These are phyloP conservation scores for Linnaemya vulpina DNA, from an alignment of 2,888 invertebrate species.

Conservation along the genomic window DNA sequence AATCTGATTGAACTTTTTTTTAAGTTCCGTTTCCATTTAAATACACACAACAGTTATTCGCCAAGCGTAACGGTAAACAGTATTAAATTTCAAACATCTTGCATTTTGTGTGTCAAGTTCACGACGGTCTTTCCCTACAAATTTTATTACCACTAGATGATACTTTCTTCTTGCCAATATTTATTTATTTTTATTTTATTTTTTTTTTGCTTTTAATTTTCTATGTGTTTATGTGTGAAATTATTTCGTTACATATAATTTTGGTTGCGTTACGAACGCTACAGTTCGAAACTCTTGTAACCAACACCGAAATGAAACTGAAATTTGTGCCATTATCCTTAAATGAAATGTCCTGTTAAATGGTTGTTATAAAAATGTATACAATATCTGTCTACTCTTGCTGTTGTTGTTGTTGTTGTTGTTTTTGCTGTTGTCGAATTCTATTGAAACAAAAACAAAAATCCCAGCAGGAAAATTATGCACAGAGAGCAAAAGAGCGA, in stretches of 20 bases:
- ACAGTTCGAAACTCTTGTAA: conserved; percentile 57
- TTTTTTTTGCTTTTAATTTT: conserved; percentile 2
- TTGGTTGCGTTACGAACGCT: conserved; percentile 39
- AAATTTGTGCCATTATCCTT: conserved; percentile 71
- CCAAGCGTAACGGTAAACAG: conserved; percentile 65
- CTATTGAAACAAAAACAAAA: conserved; percentile 33
- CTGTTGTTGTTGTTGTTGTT: conserved; percentile 46
- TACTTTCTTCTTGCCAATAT: conserved; percentile 19
- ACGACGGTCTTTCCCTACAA: conserved; percentile 56
- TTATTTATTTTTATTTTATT: neutral
- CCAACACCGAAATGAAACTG: conserved; percentile 72
- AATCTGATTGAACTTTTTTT: neutral
- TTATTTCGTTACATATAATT: conserved; percentile 55
- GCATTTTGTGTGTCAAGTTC: conserved; percentile 69
- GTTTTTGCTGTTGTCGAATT: conserved; percentile 48
- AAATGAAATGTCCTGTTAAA: conserved; percentile 68
- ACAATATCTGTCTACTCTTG: conserved; percentile 49
- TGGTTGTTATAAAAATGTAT: conserved; percentile 60
- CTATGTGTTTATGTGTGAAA: conserved; percentile 5
- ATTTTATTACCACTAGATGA: conserved; percentile 32
- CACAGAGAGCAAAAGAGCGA: neutral
- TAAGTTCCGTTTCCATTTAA: conserved; percentile 20
- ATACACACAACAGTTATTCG: conserved; percentile 31
- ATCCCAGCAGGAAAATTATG: neutral
- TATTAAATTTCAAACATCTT: conserved; percentile 59